Evolutionary conservation across 2,888 invertebrate genomes (phyloP), one percentile per base, ranked within the genome.

Genomic region (Ennomos erosarius): DNA sequence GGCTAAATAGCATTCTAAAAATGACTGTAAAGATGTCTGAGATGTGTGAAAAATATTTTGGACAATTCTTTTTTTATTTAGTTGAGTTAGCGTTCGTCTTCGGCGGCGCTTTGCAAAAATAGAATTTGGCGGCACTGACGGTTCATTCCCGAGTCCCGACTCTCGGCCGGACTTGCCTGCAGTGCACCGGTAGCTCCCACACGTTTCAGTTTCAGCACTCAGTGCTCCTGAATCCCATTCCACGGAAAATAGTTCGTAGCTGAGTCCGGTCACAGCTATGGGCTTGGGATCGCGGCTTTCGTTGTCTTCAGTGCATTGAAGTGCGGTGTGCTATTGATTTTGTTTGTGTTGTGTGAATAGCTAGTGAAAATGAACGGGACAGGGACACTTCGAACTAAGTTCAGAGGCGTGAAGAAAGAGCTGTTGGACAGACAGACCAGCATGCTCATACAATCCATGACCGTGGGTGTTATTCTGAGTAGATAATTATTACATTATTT

Each of bases 401-500:
- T 97, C 84, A 94, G 96, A 74, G 97, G 97, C 39, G 92, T 97
- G 59, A 96, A 95, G 79, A 97, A 96, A 83, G 95, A 96, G 76
- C 93, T 95, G 75, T 81, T 97, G 66, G 95, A 96, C 67, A 92
- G 94, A 70, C 96, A 95, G 85, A 95, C 95, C n/a, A 95, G 94
- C 76, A 88, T 95, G 70, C 93, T 95, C 76, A 94, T 96, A 70
- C 95, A 95, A 82, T 95, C 94, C 50, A 96, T 97, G 96, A 97
- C 97, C 84, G 97, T 97, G 93, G 94, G 96, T 96, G 78, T 69
- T 53, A 42, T 26, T 26, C 3, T 37, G 44, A 64, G 59, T 59
- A 47, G 51, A 52, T 37, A 26, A 26, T 26, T 26, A 43, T 54
- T 35, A 50, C 42, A 43, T 54, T 57, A 62, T 56, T 56, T 49